Base-by-base conservation (phyloP, 2,113 vertebrate species). In the Amazona vittata region DNA sequence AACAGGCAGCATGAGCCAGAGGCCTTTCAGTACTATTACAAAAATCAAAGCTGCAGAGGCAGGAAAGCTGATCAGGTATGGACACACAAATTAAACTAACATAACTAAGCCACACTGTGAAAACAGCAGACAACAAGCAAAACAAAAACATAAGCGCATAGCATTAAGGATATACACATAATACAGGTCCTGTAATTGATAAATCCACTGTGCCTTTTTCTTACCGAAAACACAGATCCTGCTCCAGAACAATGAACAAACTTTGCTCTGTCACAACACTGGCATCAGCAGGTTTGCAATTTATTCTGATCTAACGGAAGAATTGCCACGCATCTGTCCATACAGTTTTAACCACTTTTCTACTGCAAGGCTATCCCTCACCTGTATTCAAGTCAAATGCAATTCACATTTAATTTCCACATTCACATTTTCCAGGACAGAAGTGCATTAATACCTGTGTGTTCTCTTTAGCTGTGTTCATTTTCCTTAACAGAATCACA, bases 401-500 rank as follows among this genome's bases (percentile, higher is more conserved):
- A 67, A 53, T 63, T 41, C 76, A 50, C 28, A 55, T n/a, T 19
- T 57, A 29, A 87, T 76, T 86, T 73, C 79, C 65, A 95, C 68
- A 83, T 77, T 35, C 74, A 76, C 52, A 44, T 69, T 83, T 94
- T 70, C 25, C 15, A 31, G 13, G 41, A 43, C 82, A 91, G 39
- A 8, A 60, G 49, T 81, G 75, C 24, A n/a, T 85, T 95, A 94
- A 94, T 79, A 97, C 33, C n/a, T 75, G 47, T 68, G 39, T 43
- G 29, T 76, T 91, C 76, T 95, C 85, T 94, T 92, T 62, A 43
- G 73, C 53, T 57, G 70, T 60, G 78, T 89, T 89, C 43, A 59
- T 95, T 93, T 85, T 88, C 87, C 93, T 96, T 74, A 96, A n/a
- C 74, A 78, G 55, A 86, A 94, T 89, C 70, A 75, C 29, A 86